phyloP scores from a whole-genome alignment of 2,797 vertebrate species.

The Crax fasciolata region DNA sequence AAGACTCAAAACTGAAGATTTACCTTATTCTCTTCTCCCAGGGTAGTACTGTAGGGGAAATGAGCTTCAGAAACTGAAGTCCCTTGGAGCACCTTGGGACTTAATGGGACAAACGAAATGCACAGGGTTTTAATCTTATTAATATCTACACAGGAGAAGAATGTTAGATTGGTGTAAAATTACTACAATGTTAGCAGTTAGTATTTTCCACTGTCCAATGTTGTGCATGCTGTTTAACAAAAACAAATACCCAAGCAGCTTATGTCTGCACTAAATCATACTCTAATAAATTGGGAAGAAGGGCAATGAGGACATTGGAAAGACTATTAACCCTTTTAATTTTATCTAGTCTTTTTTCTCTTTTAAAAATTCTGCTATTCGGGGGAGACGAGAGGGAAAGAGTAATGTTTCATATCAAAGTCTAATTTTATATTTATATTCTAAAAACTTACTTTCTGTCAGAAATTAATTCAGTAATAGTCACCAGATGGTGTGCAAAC shows the following conservation, averaged over 20 bases:
- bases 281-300: neutral
- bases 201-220: neutral
- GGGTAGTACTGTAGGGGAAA: constrained; percentile 12
- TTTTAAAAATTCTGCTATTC: neutral
- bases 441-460: constrained; percentile 63
- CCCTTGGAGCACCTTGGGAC: neutral
- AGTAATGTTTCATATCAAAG: constrained; percentile 27
- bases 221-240: neutral
- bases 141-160: neutral
- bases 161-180: neutral
- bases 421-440: constrained; percentile 48
- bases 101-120: constrained; percentile 28
- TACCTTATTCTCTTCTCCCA: constrained; percentile 26
- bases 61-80: constrained; percentile 35
- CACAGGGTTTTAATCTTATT: neutral
- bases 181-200: neutral
- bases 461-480: constrained; percentile 83
- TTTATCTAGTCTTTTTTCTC: neutral
- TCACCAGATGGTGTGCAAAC: constrained; percentile 83
- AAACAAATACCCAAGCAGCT: neutral
- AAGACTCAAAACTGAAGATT: constrained; percentile 26
- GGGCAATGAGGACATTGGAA: neutral
- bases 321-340: neutral
- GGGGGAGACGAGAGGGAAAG: neutral
- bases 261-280: neutral